These are phyloP conservation scores for Drosophila pseudotakahashii DNA, from an alignment of 2,888 invertebrate genomes.

Conservation along the genomic window DNA sequence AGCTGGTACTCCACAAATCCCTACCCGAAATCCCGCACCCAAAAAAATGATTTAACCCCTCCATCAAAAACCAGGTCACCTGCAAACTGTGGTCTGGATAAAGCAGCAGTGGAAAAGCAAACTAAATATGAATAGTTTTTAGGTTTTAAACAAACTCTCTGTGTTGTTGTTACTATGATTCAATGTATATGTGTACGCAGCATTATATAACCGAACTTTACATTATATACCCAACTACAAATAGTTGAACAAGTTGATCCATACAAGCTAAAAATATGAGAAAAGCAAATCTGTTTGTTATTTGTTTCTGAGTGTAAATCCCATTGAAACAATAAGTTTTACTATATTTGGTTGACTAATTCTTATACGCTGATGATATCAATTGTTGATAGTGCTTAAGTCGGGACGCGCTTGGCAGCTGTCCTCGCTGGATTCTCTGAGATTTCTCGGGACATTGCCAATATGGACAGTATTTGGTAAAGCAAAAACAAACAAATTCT, in stretches of 20 bases:
- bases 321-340: constrained; percentile 13
- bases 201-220: constrained; percentile 39
- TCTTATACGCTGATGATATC: constrained; percentile 41
- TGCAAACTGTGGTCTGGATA: constrained; percentile 22
- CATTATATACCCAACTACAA: constrained; percentile 46
- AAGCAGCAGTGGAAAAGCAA: constrained; percentile 22
- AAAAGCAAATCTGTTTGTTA: constrained; percentile 57
- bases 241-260: constrained; percentile 54
- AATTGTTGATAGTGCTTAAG: constrained; percentile 44
- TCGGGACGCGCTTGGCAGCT: constrained; percentile 12
- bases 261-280: constrained; percentile 30
- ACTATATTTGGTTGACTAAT: constrained; percentile 67
- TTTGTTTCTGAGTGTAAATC: constrained; percentile 59
- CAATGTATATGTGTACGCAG: constrained; percentile 40
- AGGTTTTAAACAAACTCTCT: constrained; percentile 68
- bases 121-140: constrained; percentile 51
- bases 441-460: constrained; percentile 14
- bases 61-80: constrained; percentile 6
- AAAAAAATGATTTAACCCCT: constrained; percentile 2
- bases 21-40: constrained; percentile 8
- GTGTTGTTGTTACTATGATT: constrained; percentile 62
- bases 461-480: constrained; percentile 43
- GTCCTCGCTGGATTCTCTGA: constrained; percentile 3
- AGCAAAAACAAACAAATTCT: constrained; percentile 23
- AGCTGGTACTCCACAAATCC: constrained; percentile 71